These are phyloP conservation scores for Acanthis flammea DNA, from an alignment of 2,797 vertebrate species.

Conservation along the genomic window DNA sequence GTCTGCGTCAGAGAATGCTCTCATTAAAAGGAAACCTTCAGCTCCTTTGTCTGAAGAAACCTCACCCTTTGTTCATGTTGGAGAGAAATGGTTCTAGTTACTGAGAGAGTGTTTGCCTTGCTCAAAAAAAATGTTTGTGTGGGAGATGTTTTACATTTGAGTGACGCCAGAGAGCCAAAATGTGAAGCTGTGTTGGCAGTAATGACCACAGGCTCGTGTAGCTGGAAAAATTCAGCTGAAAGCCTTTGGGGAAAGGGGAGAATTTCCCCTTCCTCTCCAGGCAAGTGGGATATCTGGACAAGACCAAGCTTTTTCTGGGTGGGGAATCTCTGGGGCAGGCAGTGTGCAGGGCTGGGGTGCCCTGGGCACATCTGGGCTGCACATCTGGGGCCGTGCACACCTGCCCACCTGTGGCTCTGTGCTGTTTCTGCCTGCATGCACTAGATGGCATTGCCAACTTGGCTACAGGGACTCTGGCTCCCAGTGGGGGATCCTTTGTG, in stretches of 20 bases:
- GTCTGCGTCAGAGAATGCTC: background rate
- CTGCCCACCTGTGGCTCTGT: background rate
- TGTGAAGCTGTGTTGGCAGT: background rate
- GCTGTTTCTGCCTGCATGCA: conserved; percentile 72
- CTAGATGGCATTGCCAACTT: conserved; percentile 77
- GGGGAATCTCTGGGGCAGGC: background rate
- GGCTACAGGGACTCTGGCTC: conserved; percentile 29
- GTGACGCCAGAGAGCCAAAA: conserved; percentile 45
- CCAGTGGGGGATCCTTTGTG: too few relatives aligned
- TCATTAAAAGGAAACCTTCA: background rate
- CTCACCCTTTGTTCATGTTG: conserved; percentile 30
- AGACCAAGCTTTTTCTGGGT: background rate
- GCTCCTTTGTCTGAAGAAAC: conserved; percentile 45
- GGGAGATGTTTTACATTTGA: conserved; percentile 50
- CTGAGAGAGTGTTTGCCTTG: conserved; percentile 1
- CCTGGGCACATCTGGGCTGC: background rate
- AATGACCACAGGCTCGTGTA: background rate
- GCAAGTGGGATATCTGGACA: background rate
- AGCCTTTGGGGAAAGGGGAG: background rate
- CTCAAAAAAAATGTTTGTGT: conserved; percentile 14
- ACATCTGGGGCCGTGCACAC: background rate
- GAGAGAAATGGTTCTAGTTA: conserved; percentile 55
- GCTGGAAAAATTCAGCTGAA: background rate
- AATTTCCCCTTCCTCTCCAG: background rate
- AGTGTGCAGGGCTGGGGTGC: accelerated